phyloP scores from a whole-genome alignment of 2,113 vertebrate species.

The Toxotes chatareus region DNA sequence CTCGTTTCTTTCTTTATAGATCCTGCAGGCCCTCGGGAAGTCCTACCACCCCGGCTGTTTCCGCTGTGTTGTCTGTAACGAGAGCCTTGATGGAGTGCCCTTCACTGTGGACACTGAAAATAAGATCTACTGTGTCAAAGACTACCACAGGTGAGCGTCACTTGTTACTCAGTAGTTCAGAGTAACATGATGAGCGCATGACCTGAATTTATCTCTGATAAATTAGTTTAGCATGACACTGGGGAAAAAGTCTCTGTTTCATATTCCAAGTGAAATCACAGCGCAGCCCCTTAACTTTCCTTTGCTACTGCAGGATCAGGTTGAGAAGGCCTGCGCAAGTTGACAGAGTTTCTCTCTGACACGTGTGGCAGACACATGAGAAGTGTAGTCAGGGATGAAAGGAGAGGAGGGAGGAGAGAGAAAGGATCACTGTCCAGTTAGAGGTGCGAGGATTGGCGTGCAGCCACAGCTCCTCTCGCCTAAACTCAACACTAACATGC shows the following conservation, averaged over 20 bases:
- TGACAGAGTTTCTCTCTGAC: slow-evolving; percentile 32
- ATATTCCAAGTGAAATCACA: slow-evolving; percentile 23
- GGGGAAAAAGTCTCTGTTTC: slow-evolving; percentile 21
- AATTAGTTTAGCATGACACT: slow-evolving; percentile 14
- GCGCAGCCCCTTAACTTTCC: slow-evolving; percentile 5
- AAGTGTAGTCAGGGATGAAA: slow-evolving; percentile 47
- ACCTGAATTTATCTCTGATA: slow-evolving; percentile 6
- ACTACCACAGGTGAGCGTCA: slow-evolving; percentile 93
- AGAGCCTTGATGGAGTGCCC: slow-evolving; percentile 96
- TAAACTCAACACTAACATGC: slow-evolving; percentile 20
- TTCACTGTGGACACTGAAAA: slow-evolving; percentile 97
- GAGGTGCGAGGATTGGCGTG: slow-evolving; percentile 50
- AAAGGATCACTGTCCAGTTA: slow-evolving; percentile 36
- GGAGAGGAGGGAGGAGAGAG: slow-evolving; percentile 2
- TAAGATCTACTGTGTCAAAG: slow-evolving; percentile 97
- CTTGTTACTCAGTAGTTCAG: neutral
- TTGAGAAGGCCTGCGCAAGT: neutral
- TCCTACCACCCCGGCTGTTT: slow-evolving; percentile 97
- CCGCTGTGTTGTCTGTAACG: slow-evolving; percentile 95
- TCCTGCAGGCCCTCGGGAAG: slow-evolving; percentile 95
- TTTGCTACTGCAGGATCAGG: slow-evolving; percentile 26
- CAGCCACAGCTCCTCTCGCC: slow-evolving; percentile 12
- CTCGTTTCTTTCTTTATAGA: slow-evolving; percentile 80
- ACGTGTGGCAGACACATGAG: slow-evolving; percentile 72
- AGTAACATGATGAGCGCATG: neutral